Conservation (phyloP, 64 coral and sea anemone genomes). For the Pocillopora verrucosa region DNA sequence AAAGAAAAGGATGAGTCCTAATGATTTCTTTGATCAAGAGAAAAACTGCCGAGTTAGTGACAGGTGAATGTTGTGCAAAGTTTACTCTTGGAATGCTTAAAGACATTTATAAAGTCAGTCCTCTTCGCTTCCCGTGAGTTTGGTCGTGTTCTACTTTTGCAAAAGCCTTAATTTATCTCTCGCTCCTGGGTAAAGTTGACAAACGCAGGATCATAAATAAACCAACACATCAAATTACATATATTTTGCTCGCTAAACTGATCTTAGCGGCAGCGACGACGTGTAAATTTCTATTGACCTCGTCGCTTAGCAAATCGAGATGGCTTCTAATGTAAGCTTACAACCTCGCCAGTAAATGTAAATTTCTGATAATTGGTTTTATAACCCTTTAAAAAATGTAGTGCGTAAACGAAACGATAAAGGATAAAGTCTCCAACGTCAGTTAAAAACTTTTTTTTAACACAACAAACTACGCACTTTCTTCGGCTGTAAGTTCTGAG, state of each 20-base stretch:
- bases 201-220: not conserved
- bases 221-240: not conserved
- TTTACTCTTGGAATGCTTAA: conserved; percentile 20
- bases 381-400: too few relatives aligned
- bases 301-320: not conserved
- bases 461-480: too few relatives aligned
- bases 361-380: too few relatives aligned
- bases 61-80: conserved; percentile 29
- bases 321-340: not conserved
- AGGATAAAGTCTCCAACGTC: too few relatives aligned
- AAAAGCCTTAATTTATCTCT: not conserved
- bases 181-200: not conserved
- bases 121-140: not conserved
- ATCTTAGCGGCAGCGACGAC: not conserved
- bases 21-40: conserved; percentile 6
- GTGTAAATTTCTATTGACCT: not conserved
- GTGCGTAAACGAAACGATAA: too few relatives aligned
- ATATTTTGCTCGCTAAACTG: not conserved
- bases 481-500: too few relatives aligned
- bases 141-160: not conserved
- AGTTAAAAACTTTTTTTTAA: too few relatives aligned
- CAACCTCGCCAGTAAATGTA: too few relatives aligned
- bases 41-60: not conserved
- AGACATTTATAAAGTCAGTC: not conserved
- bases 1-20: conserved; percentile 13